Percentiles rank a stretch among this genome's conserved stretches.
Evolutionary conservation across 2,797 vertebrate species (phyloP).

Genomic region (Myoxocephalus aenaeus): DNA sequence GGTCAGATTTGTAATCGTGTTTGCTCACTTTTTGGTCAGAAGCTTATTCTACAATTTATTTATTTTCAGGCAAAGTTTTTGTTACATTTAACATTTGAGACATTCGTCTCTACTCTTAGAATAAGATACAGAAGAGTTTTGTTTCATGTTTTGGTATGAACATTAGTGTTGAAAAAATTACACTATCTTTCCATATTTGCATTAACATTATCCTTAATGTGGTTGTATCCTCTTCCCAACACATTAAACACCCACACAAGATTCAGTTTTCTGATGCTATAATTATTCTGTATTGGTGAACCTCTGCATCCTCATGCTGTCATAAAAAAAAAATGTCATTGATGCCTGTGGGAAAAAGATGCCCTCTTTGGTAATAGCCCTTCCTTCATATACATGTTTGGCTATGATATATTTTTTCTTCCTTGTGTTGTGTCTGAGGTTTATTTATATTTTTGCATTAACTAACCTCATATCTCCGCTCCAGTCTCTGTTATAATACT

Average conservation of each 20-base stretch:
- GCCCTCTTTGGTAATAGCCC: slow-evolving; percentile 8
- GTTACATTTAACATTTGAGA: neutral
- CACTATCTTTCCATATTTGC: neutral
- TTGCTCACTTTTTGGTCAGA: neutral
- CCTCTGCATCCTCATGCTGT: neutral
- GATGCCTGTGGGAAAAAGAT: slow-evolving; percentile 19
- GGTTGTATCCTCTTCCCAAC: neutral
- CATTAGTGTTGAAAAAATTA: neutral
- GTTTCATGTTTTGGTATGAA: neutral
- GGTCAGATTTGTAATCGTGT: neutral
- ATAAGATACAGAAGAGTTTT: neutral
- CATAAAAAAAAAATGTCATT: slow-evolving; percentile 5
- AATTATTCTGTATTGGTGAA: slow-evolving; percentile 2
- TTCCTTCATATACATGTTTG: slow-evolving; percentile 4
- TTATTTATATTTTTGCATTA: slow-evolving; percentile 19
- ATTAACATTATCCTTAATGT: neutral
- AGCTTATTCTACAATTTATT: neutral
- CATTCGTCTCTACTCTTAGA: neutral
- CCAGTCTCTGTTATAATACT: neutral
- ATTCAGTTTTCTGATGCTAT: neutral
- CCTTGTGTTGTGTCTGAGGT: neutral
- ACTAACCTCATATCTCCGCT: neutral
- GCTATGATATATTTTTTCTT: neutral
- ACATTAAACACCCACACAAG: neutral
- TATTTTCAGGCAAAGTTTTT: neutral